phyloP scores from a whole-genome alignment of 2,797 vertebrate genomes.

The Champsocephalus esox region DNA sequence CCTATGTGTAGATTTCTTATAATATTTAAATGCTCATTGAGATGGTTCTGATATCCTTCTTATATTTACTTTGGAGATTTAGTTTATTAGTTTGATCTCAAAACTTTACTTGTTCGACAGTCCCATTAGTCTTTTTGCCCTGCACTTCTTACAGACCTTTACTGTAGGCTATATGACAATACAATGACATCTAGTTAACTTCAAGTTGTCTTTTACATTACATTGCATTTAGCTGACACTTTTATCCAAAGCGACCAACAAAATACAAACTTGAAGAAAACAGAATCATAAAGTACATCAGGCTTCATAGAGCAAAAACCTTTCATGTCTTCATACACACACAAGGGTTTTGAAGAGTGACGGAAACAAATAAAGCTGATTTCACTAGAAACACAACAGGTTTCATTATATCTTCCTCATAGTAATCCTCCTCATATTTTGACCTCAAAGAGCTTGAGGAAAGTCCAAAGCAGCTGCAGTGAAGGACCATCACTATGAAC shows the following conservation, averaged over 20 bases:
- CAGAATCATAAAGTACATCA: too few relatives aligned
- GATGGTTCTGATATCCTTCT: not conserved
- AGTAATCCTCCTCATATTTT: not conserved
- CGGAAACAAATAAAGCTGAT: not conserved
- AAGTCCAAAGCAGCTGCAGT: not conserved
- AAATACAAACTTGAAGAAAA: too few relatives aligned
- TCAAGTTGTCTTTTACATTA: not conserved
- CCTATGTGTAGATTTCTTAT: not conserved
- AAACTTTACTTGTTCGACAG: not conserved
- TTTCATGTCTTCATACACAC: not conserved
- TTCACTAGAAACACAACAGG: not conserved
- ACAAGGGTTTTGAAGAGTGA: not conserved
- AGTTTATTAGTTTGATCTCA: not conserved
- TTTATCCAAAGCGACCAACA: too few relatives aligned
- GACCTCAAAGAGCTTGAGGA: not conserved
- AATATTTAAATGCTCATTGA: conserved; percentile 1
- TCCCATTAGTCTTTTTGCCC: too few relatives aligned
- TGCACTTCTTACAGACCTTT: not conserved
- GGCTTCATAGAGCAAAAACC: too few relatives aligned
- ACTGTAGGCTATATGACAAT: not conserved
- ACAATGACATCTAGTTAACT: not conserved
- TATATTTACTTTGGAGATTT: not conserved
- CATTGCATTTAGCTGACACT: too few relatives aligned
- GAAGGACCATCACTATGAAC: not conserved
- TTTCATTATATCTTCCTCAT: not conserved